Conservation (phyloP, 2,113 vertebrate genomes). For the Scytalopus superciliaris region DNA sequence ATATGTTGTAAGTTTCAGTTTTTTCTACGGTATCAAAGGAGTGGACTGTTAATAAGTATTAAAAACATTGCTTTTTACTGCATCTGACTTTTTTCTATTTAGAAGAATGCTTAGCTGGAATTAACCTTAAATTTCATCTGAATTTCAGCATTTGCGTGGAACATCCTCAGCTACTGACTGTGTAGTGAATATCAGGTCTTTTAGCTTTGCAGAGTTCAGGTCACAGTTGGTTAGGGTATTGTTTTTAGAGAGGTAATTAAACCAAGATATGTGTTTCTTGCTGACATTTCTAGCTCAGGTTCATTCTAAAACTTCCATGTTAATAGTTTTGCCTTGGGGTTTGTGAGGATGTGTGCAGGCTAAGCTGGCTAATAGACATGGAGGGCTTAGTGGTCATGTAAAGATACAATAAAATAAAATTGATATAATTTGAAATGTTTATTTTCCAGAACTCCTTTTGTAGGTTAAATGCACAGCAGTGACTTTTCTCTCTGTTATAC, state of each 20-base stretch:
- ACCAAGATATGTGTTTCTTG: neutral
- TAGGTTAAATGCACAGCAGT: slow-evolving; percentile 77
- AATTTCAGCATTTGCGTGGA: neutral
- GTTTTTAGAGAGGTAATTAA: neutral
- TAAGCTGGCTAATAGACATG: neutral
- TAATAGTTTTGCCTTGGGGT: neutral
- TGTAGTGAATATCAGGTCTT: neutral
- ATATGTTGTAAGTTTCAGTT: neutral
- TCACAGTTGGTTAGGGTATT: neutral
- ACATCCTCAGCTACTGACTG: neutral
- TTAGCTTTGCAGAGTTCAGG: neutral
- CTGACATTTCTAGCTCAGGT: neutral
- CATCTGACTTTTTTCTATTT: neutral
- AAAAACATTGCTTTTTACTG: neutral
- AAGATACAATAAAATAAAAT: slow-evolving; percentile 46
- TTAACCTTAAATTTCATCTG: neutral
- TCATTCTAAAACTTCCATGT: neutral
- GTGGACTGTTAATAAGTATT: neutral
- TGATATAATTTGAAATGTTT: slow-evolving; percentile 68
- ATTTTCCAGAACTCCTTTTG: slow-evolving; percentile 77
- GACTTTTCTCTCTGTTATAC: slow-evolving; percentile 81
- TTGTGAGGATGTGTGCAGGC: neutral
- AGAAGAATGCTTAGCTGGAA: neutral
- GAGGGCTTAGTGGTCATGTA: neutral
- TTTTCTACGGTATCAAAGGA: neutral